Percentiles rank a stretch among this genome's conserved stretches.
Evolutionary conservation across 1,140 invertebrate genomes (phyloP).

Genomic region (Zelostemma sp.): DNA sequence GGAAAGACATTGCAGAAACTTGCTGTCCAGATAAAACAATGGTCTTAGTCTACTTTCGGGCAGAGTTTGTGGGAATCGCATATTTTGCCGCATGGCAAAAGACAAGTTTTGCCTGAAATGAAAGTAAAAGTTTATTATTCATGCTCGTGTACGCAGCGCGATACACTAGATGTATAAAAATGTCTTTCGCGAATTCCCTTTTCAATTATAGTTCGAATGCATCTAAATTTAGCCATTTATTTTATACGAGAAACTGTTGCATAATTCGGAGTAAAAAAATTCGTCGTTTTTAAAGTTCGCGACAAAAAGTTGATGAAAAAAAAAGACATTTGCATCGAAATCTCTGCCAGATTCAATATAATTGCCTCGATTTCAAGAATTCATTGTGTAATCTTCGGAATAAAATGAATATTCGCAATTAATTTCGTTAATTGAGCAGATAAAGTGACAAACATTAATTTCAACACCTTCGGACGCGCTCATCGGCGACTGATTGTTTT

Average conservation of each 20-base stretch:
- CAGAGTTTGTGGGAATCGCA: constrained; percentile 39
- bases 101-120: constrained; percentile 23
- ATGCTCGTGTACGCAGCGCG: background rate
- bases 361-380: no score
- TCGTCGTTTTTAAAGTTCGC: background rate
- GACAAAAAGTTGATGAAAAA: background rate
- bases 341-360: background rate
- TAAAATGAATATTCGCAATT: background rate
- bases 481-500: background rate
- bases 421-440: background rate
- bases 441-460: background rate
- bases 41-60: constrained; percentile 4
- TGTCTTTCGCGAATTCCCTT: background rate
- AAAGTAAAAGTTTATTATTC: constrained; percentile 23
- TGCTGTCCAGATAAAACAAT: constrained; percentile 4
- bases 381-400: background rate
- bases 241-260: background rate
- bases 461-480: background rate
- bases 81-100: background rate
- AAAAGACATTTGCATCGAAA: background rate
- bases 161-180: background rate
- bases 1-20: constrained; percentile 1
- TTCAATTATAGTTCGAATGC: constrained; percentile 1
- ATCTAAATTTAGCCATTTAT: background rate
- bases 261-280: background rate